A percentile compares a stretch with the other conserved stretches of the same genome.
Evolutionary conservation across 2,797 vertebrate species (phyloP).

Genomic region (Rhynchonycteris naso): DNA sequence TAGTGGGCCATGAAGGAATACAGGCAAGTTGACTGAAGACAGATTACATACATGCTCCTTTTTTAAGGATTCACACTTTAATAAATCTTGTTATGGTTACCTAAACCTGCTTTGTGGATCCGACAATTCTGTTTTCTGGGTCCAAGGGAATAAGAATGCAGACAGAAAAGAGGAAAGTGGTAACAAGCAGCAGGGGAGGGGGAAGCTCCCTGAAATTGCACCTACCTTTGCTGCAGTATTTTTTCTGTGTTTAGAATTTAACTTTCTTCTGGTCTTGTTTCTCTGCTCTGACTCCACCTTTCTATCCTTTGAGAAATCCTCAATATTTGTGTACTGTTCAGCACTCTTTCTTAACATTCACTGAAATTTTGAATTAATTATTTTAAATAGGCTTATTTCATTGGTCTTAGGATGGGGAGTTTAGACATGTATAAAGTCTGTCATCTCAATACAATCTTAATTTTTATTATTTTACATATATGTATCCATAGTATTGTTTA

Average conservation of each 20-base stretch:
- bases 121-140: constrained; percentile 48
- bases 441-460: not conserved
- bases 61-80: not conserved
- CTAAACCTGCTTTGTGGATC: constrained; percentile 50
- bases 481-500: constrained; percentile 12
- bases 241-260: constrained; percentile 12
- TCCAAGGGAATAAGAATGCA: not conserved
- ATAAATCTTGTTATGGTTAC: not conserved
- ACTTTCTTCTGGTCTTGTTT: constrained; percentile 19
- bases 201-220: not conserved
- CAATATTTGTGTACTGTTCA: constrained; percentile 20
- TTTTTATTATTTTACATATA: constrained; percentile 19
- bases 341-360: constrained; percentile 27
- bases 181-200: not conserved
- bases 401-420: not conserved
- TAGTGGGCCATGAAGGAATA: not conserved
- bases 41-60: not conserved
- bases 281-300: constrained; percentile 40
- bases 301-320: constrained; percentile 30
- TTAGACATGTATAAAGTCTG: not conserved
- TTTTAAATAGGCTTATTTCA: constrained; percentile 50
- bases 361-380: constrained; percentile 49
- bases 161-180: not conserved
- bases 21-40: not conserved
- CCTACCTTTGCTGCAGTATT: not conserved